Evolutionary conservation across 92 coral and sea anemone genomes (phyloP).

Genomic region (Pocillopora meandrina): DNA sequence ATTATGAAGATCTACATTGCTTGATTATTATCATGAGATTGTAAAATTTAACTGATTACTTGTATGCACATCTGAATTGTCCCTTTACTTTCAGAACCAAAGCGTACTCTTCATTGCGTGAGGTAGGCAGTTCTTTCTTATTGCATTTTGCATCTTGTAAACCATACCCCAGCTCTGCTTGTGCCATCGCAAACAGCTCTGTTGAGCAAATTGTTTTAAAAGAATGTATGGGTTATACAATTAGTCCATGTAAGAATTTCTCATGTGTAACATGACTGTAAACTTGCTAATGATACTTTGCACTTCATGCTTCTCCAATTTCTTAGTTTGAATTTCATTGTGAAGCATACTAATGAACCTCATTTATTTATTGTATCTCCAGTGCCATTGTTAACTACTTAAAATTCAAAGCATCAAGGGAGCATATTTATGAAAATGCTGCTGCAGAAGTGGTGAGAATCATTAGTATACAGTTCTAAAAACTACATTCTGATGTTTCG

Average conservation of each 20-base stretch:
- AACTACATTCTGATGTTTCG: neutral
- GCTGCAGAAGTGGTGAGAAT: constrained; percentile 77
- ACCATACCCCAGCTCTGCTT: too few relatives aligned
- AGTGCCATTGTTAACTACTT: constrained; percentile 89
- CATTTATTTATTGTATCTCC: neutral
- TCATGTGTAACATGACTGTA: too few relatives aligned
- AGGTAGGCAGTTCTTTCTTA: constrained; percentile 35
- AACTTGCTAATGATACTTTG: too few relatives aligned
- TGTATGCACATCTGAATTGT: neutral
- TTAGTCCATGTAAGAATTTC: too few relatives aligned
- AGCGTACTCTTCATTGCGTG: constrained; percentile 61
- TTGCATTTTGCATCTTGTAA: neutral
- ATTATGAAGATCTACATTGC: too few relatives aligned
- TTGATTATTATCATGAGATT: too few relatives aligned
- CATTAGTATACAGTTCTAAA: neutral
- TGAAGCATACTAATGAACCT: neutral
- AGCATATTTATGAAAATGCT: constrained; percentile 62
- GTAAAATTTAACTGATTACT: neutral
- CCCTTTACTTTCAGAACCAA: constrained; percentile 58
- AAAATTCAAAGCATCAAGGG: constrained; percentile 73
- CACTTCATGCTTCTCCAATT: too few relatives aligned
- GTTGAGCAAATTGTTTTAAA: too few relatives aligned
- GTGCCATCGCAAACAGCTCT: too few relatives aligned
- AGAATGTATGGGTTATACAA: too few relatives aligned
- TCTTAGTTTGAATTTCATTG: too few relatives aligned